phyloP scores from a whole-genome alignment of 2,888 invertebrate species.

The Amblyjoppa fuscipennis region DNA sequence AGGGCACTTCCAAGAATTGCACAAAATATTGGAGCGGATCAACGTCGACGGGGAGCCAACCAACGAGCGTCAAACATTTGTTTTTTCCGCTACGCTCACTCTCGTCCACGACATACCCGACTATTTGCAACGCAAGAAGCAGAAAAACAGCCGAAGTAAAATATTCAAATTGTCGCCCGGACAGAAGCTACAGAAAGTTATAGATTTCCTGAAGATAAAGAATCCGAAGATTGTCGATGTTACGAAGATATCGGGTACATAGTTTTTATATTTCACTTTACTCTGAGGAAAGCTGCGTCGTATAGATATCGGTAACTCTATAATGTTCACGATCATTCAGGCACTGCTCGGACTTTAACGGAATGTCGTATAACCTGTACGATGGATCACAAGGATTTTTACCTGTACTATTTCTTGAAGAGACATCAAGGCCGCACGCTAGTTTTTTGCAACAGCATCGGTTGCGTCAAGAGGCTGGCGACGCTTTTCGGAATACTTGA shows the following conservation, averaged over 20 bases:
- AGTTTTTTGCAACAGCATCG: constrained; percentile 97
- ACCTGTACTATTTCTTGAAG: constrained; percentile 95
- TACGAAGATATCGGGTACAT: constrained; percentile 90
- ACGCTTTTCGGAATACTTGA: constrained; percentile 90
- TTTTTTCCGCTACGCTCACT: constrained; percentile 98
- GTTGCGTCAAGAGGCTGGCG: constrained; percentile 93
- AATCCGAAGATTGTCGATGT: constrained; percentile 97
- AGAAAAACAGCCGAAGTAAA: constrained; percentile 84
- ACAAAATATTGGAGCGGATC: constrained; percentile 91
- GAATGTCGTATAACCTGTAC: constrained; percentile 94
- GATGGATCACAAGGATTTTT: constrained; percentile 94
- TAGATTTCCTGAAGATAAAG: constrained; percentile 93
- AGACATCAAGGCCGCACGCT: constrained; percentile 96
- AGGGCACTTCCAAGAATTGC: constrained; percentile 97
- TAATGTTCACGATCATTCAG: constrained; percentile 82
- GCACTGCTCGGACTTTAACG: constrained; percentile 93
- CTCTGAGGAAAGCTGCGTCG: background rate
- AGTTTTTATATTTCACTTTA: background rate
- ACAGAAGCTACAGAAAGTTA: constrained; percentile 92
- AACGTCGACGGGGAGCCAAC: constrained; percentile 89
- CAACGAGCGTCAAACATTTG: constrained; percentile 94
- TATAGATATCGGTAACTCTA: background rate
- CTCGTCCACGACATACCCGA: constrained; percentile 94
- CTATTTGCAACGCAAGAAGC: constrained; percentile 88
- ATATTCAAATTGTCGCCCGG: constrained; percentile 89